These are phyloP conservation scores for Baronia brevicornis DNA, from an alignment of 2,888 invertebrate species.

Conservation along the genomic window DNA sequence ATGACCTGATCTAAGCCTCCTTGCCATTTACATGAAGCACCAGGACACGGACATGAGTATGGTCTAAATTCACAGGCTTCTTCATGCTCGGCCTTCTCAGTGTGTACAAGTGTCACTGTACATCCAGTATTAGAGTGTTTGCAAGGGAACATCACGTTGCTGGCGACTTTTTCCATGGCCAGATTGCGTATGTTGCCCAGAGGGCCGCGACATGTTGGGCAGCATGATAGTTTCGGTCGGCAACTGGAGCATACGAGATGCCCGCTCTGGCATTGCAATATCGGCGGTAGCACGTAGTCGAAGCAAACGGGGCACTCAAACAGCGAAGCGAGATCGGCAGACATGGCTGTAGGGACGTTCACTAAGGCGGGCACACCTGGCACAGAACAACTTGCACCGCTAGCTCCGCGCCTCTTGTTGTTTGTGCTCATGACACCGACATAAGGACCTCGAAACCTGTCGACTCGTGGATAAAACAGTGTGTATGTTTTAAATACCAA, in stretches of 20 bases:
- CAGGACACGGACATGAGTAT: conserved; percentile 99
- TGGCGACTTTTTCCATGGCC: conserved; percentile 99
- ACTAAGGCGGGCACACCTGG: conserved; percentile 70
- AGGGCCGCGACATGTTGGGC: conserved; percentile 98
- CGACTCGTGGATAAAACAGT: conserved; percentile 45
- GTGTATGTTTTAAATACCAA: no score
- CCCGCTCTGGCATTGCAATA: conserved; percentile 98
- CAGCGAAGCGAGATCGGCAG: conserved; percentile 91
- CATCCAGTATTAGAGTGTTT: conserved; percentile 98
- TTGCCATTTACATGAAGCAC: conserved; percentile 99
- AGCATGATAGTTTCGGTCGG: conserved; percentile 96
- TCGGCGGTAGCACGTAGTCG: conserved; percentile 99
- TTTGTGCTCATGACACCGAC: conserved; percentile 75
- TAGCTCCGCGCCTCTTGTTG: conserved; percentile 72
- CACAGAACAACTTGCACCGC: conserved; percentile 72
- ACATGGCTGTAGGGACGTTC: conserved; percentile 80
- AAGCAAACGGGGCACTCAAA: conserved; percentile 99
- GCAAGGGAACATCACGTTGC: conserved; percentile 98
- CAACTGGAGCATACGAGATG: conserved; percentile 99
- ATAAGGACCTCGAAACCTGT: conserved; percentile 37
- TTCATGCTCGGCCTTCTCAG: conserved; percentile 99
- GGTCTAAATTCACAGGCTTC: conserved; percentile 99
- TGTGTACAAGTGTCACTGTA: conserved; percentile 91
- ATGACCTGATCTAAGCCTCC: conserved; percentile 98
- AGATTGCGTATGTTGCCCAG: conserved; percentile 97